phyloP scores from a whole-genome alignment of 2,888 invertebrate species.

The Autographa gamma region DNA sequence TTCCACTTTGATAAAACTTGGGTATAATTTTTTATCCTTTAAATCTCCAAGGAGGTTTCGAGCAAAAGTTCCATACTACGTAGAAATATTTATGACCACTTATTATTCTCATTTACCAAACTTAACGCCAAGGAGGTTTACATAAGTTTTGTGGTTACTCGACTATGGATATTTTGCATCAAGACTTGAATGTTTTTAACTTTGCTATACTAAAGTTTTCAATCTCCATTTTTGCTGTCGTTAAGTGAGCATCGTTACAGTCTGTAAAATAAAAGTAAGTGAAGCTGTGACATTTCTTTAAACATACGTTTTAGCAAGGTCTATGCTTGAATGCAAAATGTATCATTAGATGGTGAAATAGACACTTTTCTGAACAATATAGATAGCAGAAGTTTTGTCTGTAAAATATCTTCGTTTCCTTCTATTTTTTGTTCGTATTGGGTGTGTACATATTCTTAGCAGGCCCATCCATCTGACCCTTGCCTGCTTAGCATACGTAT shows the following conservation, averaged over 20 bases:
- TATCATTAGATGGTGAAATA: neutral
- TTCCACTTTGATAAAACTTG: conserved; percentile 23
- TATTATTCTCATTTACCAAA: conserved; percentile 7
- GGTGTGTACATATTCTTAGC: conserved; percentile 61
- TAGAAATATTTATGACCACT: conserved; percentile 26
- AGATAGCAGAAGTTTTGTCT: neutral
- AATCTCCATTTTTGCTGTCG: neutral
- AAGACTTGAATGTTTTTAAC: neutral
- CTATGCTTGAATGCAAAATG: no score
- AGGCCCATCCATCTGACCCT: conserved; percentile 71
- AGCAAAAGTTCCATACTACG: conserved; percentile 7
- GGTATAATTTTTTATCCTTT: conserved; percentile 2
- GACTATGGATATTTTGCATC: neutral
- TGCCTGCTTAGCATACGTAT: conserved; percentile 79
- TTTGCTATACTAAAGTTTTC: neutral
- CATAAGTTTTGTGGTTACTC: conserved; percentile 5
- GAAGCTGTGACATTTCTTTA: no score
- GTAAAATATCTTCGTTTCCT: neutral
- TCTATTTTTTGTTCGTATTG: conserved; percentile 22
- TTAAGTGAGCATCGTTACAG: no score
- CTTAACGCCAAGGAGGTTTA: neutral
- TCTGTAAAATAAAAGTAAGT: no score
- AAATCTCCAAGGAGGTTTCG: neutral
- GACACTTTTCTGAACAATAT: neutral
- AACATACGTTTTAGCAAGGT: no score